Percentiles rank a stretch among this genome's conserved stretches.
phyloP scores from a whole-genome alignment of 2,113 vertebrate species.

The Indri indri region DNA sequence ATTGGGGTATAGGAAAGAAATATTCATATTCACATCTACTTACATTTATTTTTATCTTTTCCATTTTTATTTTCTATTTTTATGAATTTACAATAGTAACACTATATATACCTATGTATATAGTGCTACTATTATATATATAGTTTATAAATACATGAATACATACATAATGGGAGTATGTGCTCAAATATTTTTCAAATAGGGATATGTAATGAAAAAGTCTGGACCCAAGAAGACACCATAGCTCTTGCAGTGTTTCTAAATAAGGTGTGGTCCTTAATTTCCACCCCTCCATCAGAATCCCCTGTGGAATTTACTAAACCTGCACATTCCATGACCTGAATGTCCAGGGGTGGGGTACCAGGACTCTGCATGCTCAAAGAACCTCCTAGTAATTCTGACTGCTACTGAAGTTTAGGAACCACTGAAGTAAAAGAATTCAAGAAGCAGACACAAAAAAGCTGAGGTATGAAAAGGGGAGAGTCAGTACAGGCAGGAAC shows the following conservation, averaged over 20 bases:
- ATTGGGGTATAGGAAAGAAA: background rate
- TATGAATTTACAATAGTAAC: background rate
- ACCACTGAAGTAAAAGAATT: background rate
- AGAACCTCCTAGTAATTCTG: background rate
- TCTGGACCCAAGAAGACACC: background rate
- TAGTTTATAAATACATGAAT: constrained; percentile 7
- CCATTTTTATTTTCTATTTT: constrained; percentile 13
- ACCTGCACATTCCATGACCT: background rate
- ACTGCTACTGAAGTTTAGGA: background rate
- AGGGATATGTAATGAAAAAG: background rate
- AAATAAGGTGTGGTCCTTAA: background rate
- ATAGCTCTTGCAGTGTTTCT: background rate
- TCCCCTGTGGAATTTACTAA: background rate
- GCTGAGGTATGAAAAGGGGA: background rate
- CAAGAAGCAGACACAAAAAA: background rate
- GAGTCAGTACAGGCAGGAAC: background rate
- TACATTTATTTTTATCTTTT: constrained; percentile 13
- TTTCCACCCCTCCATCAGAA: background rate
- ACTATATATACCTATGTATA: background rate
- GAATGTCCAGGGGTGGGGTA: background rate
- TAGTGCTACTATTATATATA: background rate
- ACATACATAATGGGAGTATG: background rate
- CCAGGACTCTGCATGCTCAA: background rate
- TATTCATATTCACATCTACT: background rate
- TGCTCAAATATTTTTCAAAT: background rate